A percentile compares a stretch with the other conserved stretches of the same genome.
phyloP scores from a whole-genome alignment of 2,888 invertebrate genomes.

The Metallyticus violacea region DNA sequence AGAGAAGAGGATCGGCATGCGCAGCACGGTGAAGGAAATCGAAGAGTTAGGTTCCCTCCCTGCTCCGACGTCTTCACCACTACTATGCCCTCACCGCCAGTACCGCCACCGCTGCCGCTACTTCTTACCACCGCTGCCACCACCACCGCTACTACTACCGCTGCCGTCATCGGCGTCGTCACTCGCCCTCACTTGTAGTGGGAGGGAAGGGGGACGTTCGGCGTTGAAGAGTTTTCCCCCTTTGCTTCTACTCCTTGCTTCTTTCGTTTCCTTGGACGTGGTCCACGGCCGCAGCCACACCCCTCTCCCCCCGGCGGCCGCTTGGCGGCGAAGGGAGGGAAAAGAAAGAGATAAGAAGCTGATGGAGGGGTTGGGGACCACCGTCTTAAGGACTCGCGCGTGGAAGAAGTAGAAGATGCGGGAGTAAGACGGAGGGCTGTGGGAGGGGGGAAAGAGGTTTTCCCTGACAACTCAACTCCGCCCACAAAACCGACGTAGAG shows the following conservation, averaged over 20 bases:
- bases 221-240: not conserved
- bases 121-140: not conserved
- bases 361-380: not conserved
- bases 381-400: not conserved
- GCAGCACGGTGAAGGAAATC: constrained; percentile 18
- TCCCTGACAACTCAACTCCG: constrained; percentile 32
- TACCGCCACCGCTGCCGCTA: constrained; percentile 8
- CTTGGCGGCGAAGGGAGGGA: not conserved
- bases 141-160: constrained; percentile 27
- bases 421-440: not conserved
- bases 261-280: constrained; percentile 31
- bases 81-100: constrained; percentile 27
- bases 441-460: not conserved
- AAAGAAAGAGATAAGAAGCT: not conserved
- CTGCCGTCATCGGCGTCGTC: constrained; percentile 21
- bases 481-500: constrained; percentile 31
- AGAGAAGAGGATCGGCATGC: constrained; percentile 27
- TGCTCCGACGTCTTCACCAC: not conserved
- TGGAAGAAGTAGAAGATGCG: constrained; percentile 12
- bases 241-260: constrained; percentile 12
- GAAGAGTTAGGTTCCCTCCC: not conserved
- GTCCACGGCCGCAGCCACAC: constrained; percentile 24
- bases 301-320: constrained; percentile 20
- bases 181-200: constrained; percentile 20
- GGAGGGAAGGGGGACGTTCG: not conserved